A percentile compares a stretch with the other conserved stretches of the same genome.
phyloP scores from a whole-genome alignment of 2,797 vertebrate species.

The Threskiornis aethiopicus region DNA sequence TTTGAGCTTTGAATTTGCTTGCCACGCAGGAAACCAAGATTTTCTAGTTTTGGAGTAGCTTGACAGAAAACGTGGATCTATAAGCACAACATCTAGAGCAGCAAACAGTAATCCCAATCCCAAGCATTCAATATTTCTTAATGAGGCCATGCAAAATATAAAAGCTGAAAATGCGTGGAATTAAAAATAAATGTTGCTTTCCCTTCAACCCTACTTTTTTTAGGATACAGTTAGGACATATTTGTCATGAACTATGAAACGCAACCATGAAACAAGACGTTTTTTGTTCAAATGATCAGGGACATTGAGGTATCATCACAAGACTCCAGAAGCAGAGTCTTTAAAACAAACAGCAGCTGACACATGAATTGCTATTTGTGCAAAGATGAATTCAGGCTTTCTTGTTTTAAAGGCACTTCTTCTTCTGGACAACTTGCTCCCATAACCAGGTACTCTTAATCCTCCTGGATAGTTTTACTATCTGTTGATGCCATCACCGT shows the following conservation, averaged over 20 bases:
- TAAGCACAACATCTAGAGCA: neutral
- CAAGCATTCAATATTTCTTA: neutral
- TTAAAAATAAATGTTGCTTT: neutral
- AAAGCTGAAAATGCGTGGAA: neutral
- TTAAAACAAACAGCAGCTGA: neutral
- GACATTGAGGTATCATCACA: neutral
- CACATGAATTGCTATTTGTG: neutral
- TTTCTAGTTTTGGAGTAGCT: neutral
- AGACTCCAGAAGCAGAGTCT: neutral
- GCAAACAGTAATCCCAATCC: neutral
- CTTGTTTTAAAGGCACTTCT: neutral
- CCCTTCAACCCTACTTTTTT: neutral
- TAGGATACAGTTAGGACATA: neutral
- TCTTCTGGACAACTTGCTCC: neutral
- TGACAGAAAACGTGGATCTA: neutral
- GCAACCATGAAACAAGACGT: neutral
- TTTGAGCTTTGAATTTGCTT: neutral
- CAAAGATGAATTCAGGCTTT: neutral
- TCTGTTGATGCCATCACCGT: neutral
- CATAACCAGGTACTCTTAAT: neutral
- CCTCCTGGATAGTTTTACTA: neutral
- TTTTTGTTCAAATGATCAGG: neutral
- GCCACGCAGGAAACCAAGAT: neutral
- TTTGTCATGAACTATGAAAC: neutral
- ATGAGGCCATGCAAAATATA: neutral